Conservation (phyloP, 2,888 invertebrate species). For the Trissolcus japonicus region DNA sequence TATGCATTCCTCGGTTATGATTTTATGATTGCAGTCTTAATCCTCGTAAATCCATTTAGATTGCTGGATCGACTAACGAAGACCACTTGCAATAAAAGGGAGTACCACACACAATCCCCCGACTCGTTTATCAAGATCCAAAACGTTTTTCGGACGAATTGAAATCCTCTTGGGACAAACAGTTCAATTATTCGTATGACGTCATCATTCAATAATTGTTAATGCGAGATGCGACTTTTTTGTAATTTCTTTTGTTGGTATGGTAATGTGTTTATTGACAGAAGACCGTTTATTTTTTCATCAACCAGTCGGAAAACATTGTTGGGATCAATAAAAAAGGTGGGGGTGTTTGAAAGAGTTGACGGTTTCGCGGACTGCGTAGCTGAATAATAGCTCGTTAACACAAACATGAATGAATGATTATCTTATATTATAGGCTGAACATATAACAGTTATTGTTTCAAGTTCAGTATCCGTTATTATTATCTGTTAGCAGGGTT, state of each 20-base stretch:
- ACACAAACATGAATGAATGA: constrained; percentile 59
- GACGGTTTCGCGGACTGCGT: no score
- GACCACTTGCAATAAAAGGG: constrained; percentile 47
- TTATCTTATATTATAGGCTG: constrained; percentile 56
- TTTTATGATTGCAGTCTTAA: constrained; percentile 63
- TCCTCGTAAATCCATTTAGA: constrained; percentile 60
- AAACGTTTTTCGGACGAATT: constrained; percentile 23
- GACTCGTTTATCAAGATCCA: constrained; percentile 18
- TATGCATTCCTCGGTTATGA: constrained; percentile 61
- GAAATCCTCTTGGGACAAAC: constrained; percentile 24
- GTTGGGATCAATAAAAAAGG: constrained; percentile 42
- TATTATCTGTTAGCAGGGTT: constrained; percentile 49
- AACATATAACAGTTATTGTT: constrained; percentile 56
- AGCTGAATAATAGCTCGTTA: constrained; percentile 52
- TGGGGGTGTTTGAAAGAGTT: no score
- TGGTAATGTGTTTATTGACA: neutral
- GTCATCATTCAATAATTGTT: no score
- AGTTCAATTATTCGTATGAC: neutral
- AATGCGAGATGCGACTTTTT: neutral
- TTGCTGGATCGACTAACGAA: constrained; percentile 59
- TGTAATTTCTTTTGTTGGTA: neutral
- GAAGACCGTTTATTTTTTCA: no score
- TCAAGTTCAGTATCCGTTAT: constrained; percentile 46
- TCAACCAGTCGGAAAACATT: no score
- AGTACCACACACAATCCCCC: constrained; percentile 31